Evolutionary conservation across 1,140 invertebrate species (phyloP).

Genomic region (Solenopsis fugax): DNA sequence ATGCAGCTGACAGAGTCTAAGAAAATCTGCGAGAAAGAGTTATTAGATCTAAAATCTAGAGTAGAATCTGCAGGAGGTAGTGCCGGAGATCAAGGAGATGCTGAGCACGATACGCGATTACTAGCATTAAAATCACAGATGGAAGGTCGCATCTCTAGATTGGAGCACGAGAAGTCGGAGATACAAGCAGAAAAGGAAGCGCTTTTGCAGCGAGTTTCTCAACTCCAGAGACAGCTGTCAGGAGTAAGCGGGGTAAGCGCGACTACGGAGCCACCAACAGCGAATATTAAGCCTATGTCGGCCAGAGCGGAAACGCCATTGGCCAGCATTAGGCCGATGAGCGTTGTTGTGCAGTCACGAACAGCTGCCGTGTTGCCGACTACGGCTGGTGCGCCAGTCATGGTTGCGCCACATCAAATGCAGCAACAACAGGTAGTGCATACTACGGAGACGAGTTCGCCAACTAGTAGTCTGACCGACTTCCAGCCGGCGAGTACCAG

Average conservation of each 20-base stretch:
- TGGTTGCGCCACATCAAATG: constrained; percentile 89
- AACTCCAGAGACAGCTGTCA: constrained; percentile 93
- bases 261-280: constrained; percentile 92
- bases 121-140: constrained; percentile 90
- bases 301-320: constrained; percentile 93
- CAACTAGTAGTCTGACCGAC: constrained; percentile 87
- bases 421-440: constrained; percentile 84
- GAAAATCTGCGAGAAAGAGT: constrained; percentile 88
- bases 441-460: constrained; percentile 86
- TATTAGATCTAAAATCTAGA: constrained; percentile 88
- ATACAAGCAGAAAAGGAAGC: constrained; percentile 90
- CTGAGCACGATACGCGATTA: constrained; percentile 88
- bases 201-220: constrained; percentile 90
- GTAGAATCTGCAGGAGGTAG: constrained; percentile 81
- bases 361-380: constrained; percentile 94
- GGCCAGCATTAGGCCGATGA: constrained; percentile 97
- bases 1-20: constrained; percentile 90
- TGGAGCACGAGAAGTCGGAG: constrained; percentile 93
- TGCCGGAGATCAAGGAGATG: constrained; percentile 69
- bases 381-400: constrained; percentile 87
- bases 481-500: constrained; percentile 85
- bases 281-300: constrained; percentile 98
- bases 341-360: constrained; percentile 90
- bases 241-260: constrained; percentile 90
- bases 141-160: constrained; percentile 89